phyloP scores from a whole-genome alignment of 2,888 invertebrate species.

The Synergus japonicus region DNA sequence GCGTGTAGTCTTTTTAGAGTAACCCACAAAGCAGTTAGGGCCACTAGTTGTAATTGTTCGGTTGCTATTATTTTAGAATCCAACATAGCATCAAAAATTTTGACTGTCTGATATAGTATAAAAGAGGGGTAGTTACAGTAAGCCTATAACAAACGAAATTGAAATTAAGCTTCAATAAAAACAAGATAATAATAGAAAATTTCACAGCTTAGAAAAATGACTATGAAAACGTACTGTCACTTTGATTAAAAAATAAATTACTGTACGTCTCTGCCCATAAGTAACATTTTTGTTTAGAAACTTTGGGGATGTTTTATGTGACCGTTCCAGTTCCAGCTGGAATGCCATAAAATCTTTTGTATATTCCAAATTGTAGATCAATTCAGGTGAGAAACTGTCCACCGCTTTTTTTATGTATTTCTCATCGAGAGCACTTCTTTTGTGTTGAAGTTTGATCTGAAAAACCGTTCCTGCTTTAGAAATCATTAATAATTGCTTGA shows the following conservation, averaged over 20 bases:
- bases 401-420: neutral
- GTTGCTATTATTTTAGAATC: slow-evolving; percentile 53
- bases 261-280: slow-evolving; percentile 58
- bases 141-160: slow-evolving; percentile 53
- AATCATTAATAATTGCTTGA: neutral
- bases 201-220: neutral
- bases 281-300: slow-evolving; percentile 57
- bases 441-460: neutral
- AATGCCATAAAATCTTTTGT: slow-evolving; percentile 49
- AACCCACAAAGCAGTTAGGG: slow-evolving; percentile 67
- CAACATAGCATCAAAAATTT: slow-evolving; percentile 64
- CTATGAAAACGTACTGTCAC: slow-evolving; percentile 44
- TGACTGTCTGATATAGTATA: slow-evolving; percentile 65
- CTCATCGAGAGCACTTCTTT: neutral
- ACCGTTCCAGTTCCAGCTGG: slow-evolving; percentile 56
- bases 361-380: slow-evolving; percentile 54
- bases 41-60: slow-evolving; percentile 59
- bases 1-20: slow-evolving; percentile 62
- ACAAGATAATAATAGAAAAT: neutral
- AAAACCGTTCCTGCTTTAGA: neutral
- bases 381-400: slow-evolving; percentile 23
- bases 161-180: neutral
- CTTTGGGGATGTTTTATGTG: slow-evolving; percentile 47
- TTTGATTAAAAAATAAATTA: slow-evolving; percentile 55
- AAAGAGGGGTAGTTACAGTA: slow-evolving; percentile 59